A percentile compares a stretch with the other conserved stretches of the same genome.
phyloP scores from a whole-genome alignment of 30 jellyfish, hydroid and myxozoan species.

The Aurelia sp. region DNA sequence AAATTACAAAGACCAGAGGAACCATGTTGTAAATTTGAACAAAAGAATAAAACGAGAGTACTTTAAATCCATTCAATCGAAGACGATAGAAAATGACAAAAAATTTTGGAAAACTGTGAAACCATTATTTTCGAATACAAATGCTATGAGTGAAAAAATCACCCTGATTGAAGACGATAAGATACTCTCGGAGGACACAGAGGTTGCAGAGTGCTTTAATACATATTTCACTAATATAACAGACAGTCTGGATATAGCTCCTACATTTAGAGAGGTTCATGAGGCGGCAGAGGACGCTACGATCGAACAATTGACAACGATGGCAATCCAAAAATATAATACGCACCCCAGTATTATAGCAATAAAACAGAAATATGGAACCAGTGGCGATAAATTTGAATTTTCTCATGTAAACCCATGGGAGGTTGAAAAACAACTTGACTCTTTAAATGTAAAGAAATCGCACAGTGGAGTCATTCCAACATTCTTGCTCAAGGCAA shows the following conservation, averaged over 20 bases:
- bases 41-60: not conserved
- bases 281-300: conserved; percentile 4
- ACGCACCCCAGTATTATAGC: conserved; percentile 25
- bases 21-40: conserved; percentile 13
- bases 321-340: conserved; percentile 15
- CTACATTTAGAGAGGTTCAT: conserved; percentile 13
- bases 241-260: conserved; percentile 22
- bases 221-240: conserved; percentile 21
- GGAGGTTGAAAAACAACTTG: conserved; percentile 30
- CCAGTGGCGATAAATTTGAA: conserved; percentile 37
- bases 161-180: conserved; percentile 19
- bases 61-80: not conserved
- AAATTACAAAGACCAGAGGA: conserved; percentile 35
- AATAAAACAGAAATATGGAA: conserved; percentile 19
- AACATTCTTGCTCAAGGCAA: no score
- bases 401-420: conserved; percentile 27
- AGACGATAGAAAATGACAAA: not conserved
- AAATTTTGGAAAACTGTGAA: conserved; percentile 22
- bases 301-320: conserved; percentile 24
- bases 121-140: conserved; percentile 25
- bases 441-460: conserved; percentile 10
- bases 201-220: conserved; percentile 28
- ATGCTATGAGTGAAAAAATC: not conserved
- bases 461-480: conserved; percentile 9
- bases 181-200: not conserved